A percentile compares a stretch with the other conserved stretches of the same genome.
phyloP scores from a whole-genome alignment of 1,140 invertebrate genomes.

The Bombus confusus region DNA sequence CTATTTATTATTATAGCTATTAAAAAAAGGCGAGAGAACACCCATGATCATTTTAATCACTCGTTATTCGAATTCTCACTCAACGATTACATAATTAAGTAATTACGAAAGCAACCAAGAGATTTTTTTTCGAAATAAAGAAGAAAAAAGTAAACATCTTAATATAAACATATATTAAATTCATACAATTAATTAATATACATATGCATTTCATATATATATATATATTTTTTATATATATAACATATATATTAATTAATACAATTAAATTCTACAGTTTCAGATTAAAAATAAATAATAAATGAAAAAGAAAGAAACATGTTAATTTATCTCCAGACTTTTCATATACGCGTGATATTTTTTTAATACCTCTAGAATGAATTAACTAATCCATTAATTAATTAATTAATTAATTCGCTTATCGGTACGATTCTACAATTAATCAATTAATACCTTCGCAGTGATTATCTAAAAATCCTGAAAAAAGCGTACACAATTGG shows the following conservation, averaged over 20 bases:
- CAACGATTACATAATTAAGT: slow-evolving; percentile 49
- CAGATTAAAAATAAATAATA: slow-evolving; percentile 62
- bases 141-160: slow-evolving; percentile 49
- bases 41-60: slow-evolving; percentile 33
- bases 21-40: slow-evolving; percentile 42
- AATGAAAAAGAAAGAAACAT: slow-evolving; percentile 54
- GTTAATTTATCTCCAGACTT: slow-evolving; percentile 51
- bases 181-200: slow-evolving; percentile 61
- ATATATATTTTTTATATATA: slow-evolving; percentile 46
- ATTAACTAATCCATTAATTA: slow-evolving; percentile 33
- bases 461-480: slow-evolving; percentile 42
- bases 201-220: slow-evolving; percentile 52
- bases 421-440: slow-evolving; percentile 31
- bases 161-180: slow-evolving; percentile 59
- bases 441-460: slow-evolving; percentile 45
- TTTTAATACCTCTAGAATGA: slow-evolving; percentile 48
- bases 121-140: slow-evolving; percentile 33
- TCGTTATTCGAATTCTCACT: slow-evolving; percentile 44
- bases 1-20: slow-evolving; percentile 38
- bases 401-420: slow-evolving; percentile 40
- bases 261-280: slow-evolving; percentile 47
- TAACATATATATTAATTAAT: slow-evolving; percentile 54
- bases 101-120: slow-evolving; percentile 46
- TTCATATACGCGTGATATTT: slow-evolving; percentile 19
- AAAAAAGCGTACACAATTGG: slow-evolving; percentile 42